Evolutionary conservation across 1,140 invertebrate species (phyloP), one percentile per base, ranked within the genome.

Genomic region (Matsumurasca onukii): DNA sequence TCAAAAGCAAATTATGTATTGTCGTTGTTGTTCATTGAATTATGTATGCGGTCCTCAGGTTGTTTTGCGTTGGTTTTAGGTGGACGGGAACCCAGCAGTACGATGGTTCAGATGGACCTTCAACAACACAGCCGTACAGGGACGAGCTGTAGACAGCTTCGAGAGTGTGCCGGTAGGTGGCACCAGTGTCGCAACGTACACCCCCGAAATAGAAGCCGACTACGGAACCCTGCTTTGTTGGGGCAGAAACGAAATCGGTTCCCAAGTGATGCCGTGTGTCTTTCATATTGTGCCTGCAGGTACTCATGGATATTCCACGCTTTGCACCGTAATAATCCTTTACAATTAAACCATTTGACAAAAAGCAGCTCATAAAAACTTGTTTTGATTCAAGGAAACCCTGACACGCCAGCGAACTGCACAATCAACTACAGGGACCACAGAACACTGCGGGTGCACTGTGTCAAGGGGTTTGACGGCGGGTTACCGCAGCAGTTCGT

Each of bases 181-280:
- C 2, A 72, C 73, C 22, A 83, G 81, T 72, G 75, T 80, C 13
- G 76, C 83, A 13, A 80, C 79, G 1, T 86, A 84, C 73, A 77
- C 78, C 52, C 84, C 85, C 3, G 78, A 77, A 57, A 76, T 78
- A 15, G 80, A 83, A 63, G 75, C 80, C 12, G 84, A 86, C 71
- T 86, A 86, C 70, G 85, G 85, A 64, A 82, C 80, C 39, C 71
- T 86, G 13, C 79, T 83, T 45, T 87, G 85, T 71, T 85, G 82
- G 82, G 84, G 80, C 0, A 76, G 75, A 39, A 86, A 86, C 73
- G 78, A 78, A 52, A 78, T 86, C 9, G 84, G 84, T 17, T 76
- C 76, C 31, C 85, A 86, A 73, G 72, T 77, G 30, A 77, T 79
- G 29, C 82, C 84, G 2, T 87, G 85, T 75, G 77, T 82, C 12